Evolutionary conservation across 2,888 invertebrate species (phyloP), one percentile per base, ranked within the genome.

Genomic region (Cinara cedri): DNA sequence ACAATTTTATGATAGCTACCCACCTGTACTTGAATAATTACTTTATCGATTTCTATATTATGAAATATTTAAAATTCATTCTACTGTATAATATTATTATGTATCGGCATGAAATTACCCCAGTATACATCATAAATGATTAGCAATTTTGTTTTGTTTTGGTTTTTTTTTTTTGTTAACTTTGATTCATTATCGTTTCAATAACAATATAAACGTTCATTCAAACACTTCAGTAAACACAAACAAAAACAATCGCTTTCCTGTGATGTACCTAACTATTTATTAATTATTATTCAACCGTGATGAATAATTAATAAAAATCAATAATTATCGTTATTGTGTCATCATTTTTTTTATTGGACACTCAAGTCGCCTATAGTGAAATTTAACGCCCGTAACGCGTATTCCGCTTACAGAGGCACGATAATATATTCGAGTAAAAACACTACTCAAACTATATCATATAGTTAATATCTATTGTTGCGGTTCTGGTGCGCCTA

Each of bases 201-300:
- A 34, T n/a, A 26, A 68, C 51, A 51, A 68, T 51, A n/a, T n/a
- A 26, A 13, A 11, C n/a, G 42, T 4, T 63, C 9, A n/a, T 34
- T 10, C 3, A 16, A 8, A 26, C 68, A 51, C 51, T 68, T 34
- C 51, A n/a, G 9, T 51, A 19, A 68, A 34, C 68, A 68, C 1
- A 13, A 6, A 54, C 19, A 68, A 51, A n/a, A 11, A n/a, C 34
- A 24, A 26, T 19, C 11, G 34, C 51, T 34, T 13, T n/a, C 19
- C 51, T 1, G 51, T n/a, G n/a, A 60, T 16, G 19, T 14, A 51
- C n/a, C n/a, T 68, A 26, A 68, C 49, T 26, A 24, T 62, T n/a
- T 51, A 55, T 57, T 13, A 68, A 54, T 54, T 51, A 68, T 68
- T 68, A 68, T 51, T n/a, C n/a, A n/a, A n/a, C n/a, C n/a, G n/a